These are phyloP conservation scores for Pogonocichla stellata DNA, from an alignment of 2,113 vertebrate genomes.

Conservation along the genomic window DNA sequence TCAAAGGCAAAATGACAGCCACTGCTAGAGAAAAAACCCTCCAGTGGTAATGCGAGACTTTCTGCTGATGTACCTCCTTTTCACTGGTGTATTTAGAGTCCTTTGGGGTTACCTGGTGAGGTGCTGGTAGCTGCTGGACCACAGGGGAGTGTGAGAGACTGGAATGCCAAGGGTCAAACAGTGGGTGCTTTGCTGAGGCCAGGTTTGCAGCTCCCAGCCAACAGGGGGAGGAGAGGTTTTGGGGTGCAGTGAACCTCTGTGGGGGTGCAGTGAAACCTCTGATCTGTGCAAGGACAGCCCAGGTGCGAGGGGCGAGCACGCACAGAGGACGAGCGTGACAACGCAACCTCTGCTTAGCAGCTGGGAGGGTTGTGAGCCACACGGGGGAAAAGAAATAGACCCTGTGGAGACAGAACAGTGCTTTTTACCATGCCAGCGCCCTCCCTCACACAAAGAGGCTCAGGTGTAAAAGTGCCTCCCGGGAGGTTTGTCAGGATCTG, in stretches of 20 bases:
- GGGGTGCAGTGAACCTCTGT: neutral
- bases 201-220: no score
- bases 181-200: neutral
- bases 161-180: neutral
- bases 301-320: no score
- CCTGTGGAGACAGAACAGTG: neutral
- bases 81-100: neutral
- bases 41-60: neutral
- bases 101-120: neutral
- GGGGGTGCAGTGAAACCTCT: neutral
- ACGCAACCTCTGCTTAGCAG: neutral
- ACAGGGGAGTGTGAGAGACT: neutral
- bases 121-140: neutral
- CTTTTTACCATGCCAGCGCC: neutral
- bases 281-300: neutral
- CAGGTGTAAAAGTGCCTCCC: neutral
- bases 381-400: neutral
- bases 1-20: neutral
- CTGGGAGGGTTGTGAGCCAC: neutral
- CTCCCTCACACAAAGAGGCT: neutral
- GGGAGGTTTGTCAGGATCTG: accelerated
- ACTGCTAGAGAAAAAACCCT: neutral
- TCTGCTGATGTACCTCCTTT: neutral
- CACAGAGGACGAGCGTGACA: accelerated
- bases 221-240: neutral